These are phyloP conservation scores for Micropterix aruncella DNA, from an alignment of 2,888 invertebrate species.

Conservation along the genomic window DNA sequence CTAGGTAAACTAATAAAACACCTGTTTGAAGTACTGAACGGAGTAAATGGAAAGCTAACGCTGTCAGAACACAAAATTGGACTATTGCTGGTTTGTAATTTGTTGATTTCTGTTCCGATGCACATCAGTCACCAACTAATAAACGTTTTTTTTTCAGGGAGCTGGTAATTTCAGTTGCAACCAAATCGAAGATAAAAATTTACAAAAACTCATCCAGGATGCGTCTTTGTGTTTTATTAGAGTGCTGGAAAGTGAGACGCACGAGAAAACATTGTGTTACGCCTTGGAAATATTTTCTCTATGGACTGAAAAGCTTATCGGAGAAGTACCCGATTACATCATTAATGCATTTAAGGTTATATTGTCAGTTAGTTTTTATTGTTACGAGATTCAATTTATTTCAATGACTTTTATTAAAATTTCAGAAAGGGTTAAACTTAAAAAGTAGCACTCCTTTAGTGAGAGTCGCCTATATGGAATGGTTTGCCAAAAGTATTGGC, in stretches of 20 bases:
- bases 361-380: neutral
- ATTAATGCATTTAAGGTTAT: constrained; percentile 44
- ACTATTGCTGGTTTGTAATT: constrained; percentile 49
- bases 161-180: constrained; percentile 63
- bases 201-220: constrained; percentile 37
- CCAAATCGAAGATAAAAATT: constrained; percentile 43
- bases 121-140: no score
- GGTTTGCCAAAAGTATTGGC: constrained; percentile 53
- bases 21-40: constrained; percentile 70
- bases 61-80: constrained; percentile 80
- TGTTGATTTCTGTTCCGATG: constrained; percentile 3
- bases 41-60: constrained; percentile 82
- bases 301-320: constrained; percentile 58
- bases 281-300: constrained; percentile 66
- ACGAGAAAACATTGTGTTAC: constrained; percentile 78
- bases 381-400: neutral
- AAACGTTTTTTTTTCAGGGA: constrained; percentile 30
- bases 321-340: constrained; percentile 49
- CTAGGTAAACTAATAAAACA: constrained; percentile 54
- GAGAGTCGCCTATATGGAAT: constrained; percentile 63
- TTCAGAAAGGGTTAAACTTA: constrained; percentile 54
- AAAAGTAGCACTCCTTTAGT: constrained; percentile 69
- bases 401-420: constrained; percentile 9
- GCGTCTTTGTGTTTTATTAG: constrained; percentile 57
- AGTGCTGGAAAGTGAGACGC: constrained; percentile 76